Evolutionary conservation across 1,140 invertebrate genomes (phyloP).

Genomic region (Pseudomyrmex sp.): DNA sequence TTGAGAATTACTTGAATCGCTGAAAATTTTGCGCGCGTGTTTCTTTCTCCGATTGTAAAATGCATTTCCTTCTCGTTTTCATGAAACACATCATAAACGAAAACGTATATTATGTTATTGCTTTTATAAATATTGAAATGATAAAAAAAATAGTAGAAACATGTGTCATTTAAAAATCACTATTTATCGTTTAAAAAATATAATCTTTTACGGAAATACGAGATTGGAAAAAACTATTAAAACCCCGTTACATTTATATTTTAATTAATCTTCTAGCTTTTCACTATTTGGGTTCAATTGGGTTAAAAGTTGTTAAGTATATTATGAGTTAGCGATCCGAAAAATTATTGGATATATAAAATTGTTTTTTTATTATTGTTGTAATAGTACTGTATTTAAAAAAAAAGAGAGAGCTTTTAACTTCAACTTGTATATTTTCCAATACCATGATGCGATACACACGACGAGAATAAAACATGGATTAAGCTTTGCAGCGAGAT

Average conservation of each 20-base stretch:
- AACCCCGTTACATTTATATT: slow-evolving; percentile 14
- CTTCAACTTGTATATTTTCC: slow-evolving; percentile 21
- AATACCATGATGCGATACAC: slow-evolving; percentile 17
- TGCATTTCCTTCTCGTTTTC: not conserved
- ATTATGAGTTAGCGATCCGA: not conserved
- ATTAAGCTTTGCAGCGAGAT: slow-evolving; percentile 53
- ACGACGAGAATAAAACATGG: slow-evolving; percentile 36
- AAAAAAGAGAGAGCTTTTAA: slow-evolving; percentile 14
- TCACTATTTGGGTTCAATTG: not conserved
- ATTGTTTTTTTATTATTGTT: slow-evolving; percentile 9
- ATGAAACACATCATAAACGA: slow-evolving; percentile 13
- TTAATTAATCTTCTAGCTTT: not conserved
- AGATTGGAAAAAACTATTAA: too few species aligned
- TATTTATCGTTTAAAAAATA: slow-evolving; percentile 15
- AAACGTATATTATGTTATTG: slow-evolving; percentile 9
- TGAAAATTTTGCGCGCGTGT: slow-evolving; percentile 24
- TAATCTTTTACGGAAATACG: not conserved
- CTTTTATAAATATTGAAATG: not conserved
- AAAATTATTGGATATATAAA: slow-evolving; percentile 3
- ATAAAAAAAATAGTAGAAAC: slow-evolving; percentile 33
- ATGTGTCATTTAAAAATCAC: not conserved
- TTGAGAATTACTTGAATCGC: slow-evolving; percentile 14
- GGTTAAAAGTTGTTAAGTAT: not conserved
- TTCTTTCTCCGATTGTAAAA: slow-evolving; percentile 42
- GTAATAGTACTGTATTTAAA: not conserved